Percentiles rank a stretch among this genome's conserved stretches.
Conservation (phyloP, 2,888 invertebrate genomes). For the Agonopterix heracliana region DNA sequence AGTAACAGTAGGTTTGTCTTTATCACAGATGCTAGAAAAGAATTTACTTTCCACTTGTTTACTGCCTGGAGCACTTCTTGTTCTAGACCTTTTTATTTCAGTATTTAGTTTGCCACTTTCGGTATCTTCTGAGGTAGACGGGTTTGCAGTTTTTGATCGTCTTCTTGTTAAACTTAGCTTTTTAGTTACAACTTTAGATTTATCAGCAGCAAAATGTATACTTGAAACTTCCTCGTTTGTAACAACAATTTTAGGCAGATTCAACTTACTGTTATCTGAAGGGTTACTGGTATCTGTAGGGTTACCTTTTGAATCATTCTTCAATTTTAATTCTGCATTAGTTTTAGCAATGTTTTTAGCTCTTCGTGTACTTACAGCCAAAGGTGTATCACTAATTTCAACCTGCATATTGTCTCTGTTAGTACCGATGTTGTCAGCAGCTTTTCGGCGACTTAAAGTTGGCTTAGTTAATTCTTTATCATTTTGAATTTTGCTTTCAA, state of each 20-base stretch:
- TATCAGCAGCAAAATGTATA: constrained; percentile 37
- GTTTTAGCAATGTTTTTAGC: neutral
- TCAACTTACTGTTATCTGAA: constrained; percentile 10
- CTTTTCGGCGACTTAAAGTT: no score
- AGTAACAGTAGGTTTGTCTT: constrained; percentile 9
- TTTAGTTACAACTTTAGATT: neutral
- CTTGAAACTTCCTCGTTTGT: constrained; percentile 35
- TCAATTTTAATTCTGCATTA: neutral
- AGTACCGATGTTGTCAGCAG: no score
- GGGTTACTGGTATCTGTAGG: no score
- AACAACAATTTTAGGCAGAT: constrained; percentile 36
- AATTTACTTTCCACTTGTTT: constrained; percentile 50
- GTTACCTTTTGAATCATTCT: neutral
- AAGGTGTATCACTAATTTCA: neutral
- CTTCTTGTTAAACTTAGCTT: constrained; percentile 23
- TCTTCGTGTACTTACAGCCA: neutral
- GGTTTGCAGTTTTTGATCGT: constrained; percentile 29
- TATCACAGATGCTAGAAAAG: constrained; percentile 26
- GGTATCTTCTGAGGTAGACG: constrained; percentile 7
- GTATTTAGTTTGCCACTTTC: neutral
- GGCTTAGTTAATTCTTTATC: no score
- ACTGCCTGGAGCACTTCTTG: constrained; percentile 47
- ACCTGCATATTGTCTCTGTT: no score
- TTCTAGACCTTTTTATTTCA: constrained; percentile 29
- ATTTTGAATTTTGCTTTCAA: no score